Evolutionary conservation across 2,797 vertebrate species (phyloP), one percentile per base, ranked within the genome.

Genomic region (Cuniculus paca): DNA sequence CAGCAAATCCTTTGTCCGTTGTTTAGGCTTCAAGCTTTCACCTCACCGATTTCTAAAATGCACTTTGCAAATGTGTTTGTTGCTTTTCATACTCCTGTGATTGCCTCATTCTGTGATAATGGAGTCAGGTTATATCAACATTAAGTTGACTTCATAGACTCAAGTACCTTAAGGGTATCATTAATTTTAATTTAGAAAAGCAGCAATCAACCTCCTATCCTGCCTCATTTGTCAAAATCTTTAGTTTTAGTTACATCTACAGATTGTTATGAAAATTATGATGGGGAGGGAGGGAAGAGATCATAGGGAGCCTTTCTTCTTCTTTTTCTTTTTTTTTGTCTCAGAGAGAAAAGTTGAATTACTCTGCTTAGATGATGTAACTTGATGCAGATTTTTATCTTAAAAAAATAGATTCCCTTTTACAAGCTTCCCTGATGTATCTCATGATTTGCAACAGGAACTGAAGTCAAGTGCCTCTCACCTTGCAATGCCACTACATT

Each of bases 141-240:
- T 77, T 96, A 91, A 95, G 88, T 87, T 84, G 72, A 97, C 48
- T 97, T 96, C 74, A 89, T 24, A 92, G 85, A 85, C 6, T 36
- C 26, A 94, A 79, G 74, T 95, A 90, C 96, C 97, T 97, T 97
- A 80, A 92, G 96, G 61, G 63, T 54, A 82, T 97, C 95, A 97
- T 96, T 98, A 95, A 96, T 96, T 96, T 52, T 82, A 72, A 91
- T 94, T 92, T 84, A 50, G 85, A 60, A 97, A 97, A 97, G 96
- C 61, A 68, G 50, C 34, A 93, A 96, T 97, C n/a, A 90, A 2
- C 93, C 39, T 61, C 31, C 87, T 58, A 96, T 96, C 77, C 39
- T 75, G 36, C 68, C 94, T 97, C 79, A 94, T 98, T 88, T 96
- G 88, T 88, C 93, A 94, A 79, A 77, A 95, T 87, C 80, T 96